These are phyloP conservation scores for Ormyrus thymus DNA, from an alignment of 2,888 invertebrate genomes.

Conservation along the genomic window DNA sequence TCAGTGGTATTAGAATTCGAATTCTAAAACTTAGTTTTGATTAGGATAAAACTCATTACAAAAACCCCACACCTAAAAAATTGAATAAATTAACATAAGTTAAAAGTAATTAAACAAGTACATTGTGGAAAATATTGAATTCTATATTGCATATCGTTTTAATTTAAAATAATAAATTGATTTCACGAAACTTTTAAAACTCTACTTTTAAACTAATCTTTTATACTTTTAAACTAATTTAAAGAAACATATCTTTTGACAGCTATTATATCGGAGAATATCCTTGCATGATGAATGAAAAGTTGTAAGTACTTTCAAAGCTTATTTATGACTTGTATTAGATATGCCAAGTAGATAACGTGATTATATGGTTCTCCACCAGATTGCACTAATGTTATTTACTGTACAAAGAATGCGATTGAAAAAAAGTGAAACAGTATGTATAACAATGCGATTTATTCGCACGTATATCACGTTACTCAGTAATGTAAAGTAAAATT, in stretches of 20 bases:
- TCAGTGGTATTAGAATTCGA: neutral
- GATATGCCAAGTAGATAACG: neutral
- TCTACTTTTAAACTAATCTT: neutral
- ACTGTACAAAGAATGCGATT: conserved; percentile 15
- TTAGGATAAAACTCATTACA: conserved; percentile 8
- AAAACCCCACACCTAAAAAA: conserved; percentile 11
- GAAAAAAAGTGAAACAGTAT: conserved; percentile 11
- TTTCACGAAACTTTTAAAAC: conserved; percentile 1
- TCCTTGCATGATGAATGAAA: neutral
- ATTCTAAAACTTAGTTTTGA: conserved; percentile 36
- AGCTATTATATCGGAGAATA: too few relatives aligned
- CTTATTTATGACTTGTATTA: conserved; percentile 15
- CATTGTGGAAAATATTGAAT: neutral
- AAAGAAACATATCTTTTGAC: too few relatives aligned
- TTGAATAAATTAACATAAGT: neutral
- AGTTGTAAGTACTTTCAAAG: conserved; percentile 1
- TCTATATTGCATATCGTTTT: neutral
- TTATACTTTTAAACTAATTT: neutral
- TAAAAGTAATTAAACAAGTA: conserved; percentile 25
- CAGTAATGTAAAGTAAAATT: conserved; percentile 27
- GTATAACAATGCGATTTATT: conserved; percentile 9
- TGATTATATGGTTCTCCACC: conserved; percentile 14
- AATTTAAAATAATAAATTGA: neutral
- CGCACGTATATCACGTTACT: conserved; percentile 5
- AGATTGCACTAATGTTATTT: conserved; percentile 1